phyloP scores from a whole-genome alignment of 2,888 invertebrate species.

The Lasioglossum lativentre region DNA sequence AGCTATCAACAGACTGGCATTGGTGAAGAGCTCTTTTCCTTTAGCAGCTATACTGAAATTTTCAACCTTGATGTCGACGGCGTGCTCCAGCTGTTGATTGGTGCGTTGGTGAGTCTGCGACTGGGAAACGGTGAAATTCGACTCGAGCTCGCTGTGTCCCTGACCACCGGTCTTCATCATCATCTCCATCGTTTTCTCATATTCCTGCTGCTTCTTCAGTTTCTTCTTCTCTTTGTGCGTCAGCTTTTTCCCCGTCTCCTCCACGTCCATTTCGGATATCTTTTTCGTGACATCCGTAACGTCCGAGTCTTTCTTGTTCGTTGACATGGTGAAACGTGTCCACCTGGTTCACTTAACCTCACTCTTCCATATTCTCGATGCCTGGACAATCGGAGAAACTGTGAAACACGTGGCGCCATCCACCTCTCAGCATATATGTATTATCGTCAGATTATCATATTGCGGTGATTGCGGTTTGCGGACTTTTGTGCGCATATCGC shows the following conservation, averaged over 20 bases:
- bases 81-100: constrained; percentile 90
- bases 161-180: constrained; percentile 94
- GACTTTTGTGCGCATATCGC: background rate
- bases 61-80: constrained; percentile 99
- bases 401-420: constrained; percentile 62
- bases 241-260: constrained; percentile 88
- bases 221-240: constrained; percentile 97
- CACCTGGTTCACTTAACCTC: constrained; percentile 54
- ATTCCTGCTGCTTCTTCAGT: constrained; percentile 94
- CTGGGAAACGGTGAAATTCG: constrained; percentile 98
- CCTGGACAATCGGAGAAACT: constrained; percentile 2
- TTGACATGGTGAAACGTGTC: constrained; percentile 72
- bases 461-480: constrained; percentile 25
- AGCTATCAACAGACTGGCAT: constrained; percentile 97
- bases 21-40: constrained; percentile 98
- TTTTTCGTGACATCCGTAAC: constrained; percentile 76
- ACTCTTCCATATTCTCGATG: constrained; percentile 42
- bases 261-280: constrained; percentile 76
- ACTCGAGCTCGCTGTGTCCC: constrained; percentile 95
- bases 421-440: constrained; percentile 38
- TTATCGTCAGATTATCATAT: constrained; percentile 24
- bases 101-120: constrained; percentile 86
- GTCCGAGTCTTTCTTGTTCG: constrained; percentile 66
- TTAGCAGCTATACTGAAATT: constrained; percentile 99
- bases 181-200: constrained; percentile 94